Evolutionary conservation across 2,888 invertebrate species (phyloP).

Genomic region (Auanema freiburgensis): DNA sequence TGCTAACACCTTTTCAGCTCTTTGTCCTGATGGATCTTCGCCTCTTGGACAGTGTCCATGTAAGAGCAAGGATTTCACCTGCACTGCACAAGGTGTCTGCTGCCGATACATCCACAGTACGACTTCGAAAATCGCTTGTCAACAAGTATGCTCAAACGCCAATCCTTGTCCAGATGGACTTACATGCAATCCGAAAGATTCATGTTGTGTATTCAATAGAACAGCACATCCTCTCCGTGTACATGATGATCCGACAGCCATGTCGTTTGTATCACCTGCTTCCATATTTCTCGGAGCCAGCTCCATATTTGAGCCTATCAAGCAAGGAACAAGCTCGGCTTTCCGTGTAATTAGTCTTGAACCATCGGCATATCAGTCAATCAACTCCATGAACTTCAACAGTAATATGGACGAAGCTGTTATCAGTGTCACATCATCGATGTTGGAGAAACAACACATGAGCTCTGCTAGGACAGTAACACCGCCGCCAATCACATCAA

Average conservation of each 20-base stretch:
- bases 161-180: conserved; percentile 36
- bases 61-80: conserved; percentile 22
- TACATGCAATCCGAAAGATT: conserved; percentile 29
- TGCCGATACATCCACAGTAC: conserved; percentile 20
- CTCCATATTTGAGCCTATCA: conserved; percentile 26
- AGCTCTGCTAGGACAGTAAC: not conserved
- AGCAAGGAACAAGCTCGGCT: conserved; percentile 15
- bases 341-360: conserved; percentile 10
- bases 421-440: no score
- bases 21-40: conserved; percentile 40
- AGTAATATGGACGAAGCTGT: no score
- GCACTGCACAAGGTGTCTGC: conserved; percentile 41
- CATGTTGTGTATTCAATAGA: conserved; percentile 36
- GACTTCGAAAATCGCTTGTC: conserved; percentile 20
- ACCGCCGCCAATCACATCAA: not conserved
- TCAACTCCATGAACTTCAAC: not conserved
- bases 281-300: conserved; percentile 26
- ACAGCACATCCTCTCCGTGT: conserved; percentile 23
- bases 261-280: conserved; percentile 24
- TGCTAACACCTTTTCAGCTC: conserved; percentile 23
- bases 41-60: conserved; percentile 40
- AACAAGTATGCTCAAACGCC: conserved; percentile 32
- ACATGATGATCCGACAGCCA: conserved; percentile 2
- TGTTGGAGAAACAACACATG: no score
- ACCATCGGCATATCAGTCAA: not conserved